Conservation (phyloP, 2,888 invertebrate species). For the Drosophila mettleri region DNA sequence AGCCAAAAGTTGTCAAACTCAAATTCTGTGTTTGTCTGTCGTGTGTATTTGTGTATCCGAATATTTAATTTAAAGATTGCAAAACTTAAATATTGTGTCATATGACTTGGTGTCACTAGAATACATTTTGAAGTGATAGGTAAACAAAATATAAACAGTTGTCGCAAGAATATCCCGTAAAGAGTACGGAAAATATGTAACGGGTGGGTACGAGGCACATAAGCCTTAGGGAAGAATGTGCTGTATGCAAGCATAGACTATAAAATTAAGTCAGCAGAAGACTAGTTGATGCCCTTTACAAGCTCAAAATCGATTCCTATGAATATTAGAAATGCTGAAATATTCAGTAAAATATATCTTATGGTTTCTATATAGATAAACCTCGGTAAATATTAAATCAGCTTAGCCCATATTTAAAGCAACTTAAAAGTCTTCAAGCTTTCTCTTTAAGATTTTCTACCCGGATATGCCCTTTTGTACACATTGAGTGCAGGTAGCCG, state of each 20-base stretch:
- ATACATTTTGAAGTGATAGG: background rate
- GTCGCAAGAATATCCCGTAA: background rate
- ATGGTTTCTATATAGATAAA: no score
- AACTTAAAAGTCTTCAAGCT: background rate
- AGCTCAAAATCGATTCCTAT: background rate
- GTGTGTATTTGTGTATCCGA: no score
- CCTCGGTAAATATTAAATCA: no score
- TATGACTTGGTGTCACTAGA: background rate
- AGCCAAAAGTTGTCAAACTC: no score
- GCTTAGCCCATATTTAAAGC: no score
- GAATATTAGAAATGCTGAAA: background rate
- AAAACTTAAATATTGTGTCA: background rate
- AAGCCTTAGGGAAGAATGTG: constrained; percentile 2
- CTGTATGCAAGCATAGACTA: background rate
- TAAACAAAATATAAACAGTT: constrained; percentile 2
- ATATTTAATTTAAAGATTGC: no score
- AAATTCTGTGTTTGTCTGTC: no score
- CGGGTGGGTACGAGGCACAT: no score
- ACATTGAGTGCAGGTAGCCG: background rate
- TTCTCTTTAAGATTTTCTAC: background rate
- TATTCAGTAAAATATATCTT: no score
- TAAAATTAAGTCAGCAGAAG: no score
- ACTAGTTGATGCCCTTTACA: background rate
- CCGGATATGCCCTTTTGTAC: constrained; percentile 1
- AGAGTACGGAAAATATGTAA: background rate